These are phyloP conservation scores for Anhinga rufa DNA, from an alignment of 2,113 vertebrate species.

Conservation along the genomic window DNA sequence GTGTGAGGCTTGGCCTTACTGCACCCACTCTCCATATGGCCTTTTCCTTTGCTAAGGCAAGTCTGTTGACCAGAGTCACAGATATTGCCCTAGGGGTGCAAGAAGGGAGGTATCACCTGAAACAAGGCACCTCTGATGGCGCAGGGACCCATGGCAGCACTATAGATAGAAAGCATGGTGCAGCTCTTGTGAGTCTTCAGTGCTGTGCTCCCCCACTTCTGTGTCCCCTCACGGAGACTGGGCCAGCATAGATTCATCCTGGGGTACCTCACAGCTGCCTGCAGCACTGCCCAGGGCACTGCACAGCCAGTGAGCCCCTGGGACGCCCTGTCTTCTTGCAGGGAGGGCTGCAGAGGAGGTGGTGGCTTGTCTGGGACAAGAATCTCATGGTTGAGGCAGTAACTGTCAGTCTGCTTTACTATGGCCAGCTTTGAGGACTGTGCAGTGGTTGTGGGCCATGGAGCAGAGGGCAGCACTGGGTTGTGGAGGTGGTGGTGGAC, in stretches of 20 bases:
- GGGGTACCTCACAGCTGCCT: not conserved
- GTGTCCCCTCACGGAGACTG: accelerated
- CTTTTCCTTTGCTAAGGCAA: not conserved
- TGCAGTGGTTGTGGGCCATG: accelerated
- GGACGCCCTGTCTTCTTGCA: not conserved
- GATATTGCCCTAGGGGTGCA: not conserved
- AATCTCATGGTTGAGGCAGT: accelerated
- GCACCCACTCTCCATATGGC: accelerated
- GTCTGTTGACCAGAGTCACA: not conserved
- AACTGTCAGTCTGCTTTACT: accelerated
- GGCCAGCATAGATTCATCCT: not conserved
- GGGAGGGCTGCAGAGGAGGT: not conserved
- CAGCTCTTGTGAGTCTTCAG: too few species aligned
- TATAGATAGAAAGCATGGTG: not conserved
- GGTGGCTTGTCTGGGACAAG: not conserved
- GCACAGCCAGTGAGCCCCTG: not conserved
- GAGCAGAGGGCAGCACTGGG: not conserved
- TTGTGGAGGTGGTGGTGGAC: not conserved
- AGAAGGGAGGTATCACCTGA: not conserved
- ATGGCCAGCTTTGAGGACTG: not conserved
- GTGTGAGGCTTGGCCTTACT: not conserved
- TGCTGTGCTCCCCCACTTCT: not conserved
- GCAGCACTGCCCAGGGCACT: not conserved
- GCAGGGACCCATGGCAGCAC: not conserved
- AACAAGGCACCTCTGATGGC: not conserved